Evolutionary conservation across 2,113 vertebrate genomes (phyloP).

Genomic region (Leptocoma aspasia): DNA sequence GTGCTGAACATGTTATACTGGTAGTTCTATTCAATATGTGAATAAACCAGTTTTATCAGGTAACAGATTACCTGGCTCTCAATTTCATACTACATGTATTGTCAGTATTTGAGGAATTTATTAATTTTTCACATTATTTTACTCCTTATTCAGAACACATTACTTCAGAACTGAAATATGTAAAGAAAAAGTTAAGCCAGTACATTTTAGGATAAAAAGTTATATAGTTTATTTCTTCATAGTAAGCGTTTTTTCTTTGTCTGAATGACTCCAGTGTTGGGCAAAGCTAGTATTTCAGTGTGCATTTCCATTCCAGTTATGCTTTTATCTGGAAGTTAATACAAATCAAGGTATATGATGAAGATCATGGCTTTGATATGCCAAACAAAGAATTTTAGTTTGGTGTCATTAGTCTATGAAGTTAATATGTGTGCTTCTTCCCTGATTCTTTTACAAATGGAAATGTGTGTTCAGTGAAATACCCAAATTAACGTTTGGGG

Average conservation of each 20-base stretch:
- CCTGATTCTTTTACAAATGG: neutral
- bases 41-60: neutral
- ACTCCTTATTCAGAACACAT: neutral
- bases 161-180: neutral
- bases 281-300: neutral
- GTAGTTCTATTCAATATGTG: neutral
- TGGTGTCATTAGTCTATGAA: neutral
- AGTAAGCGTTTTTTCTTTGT: neutral
- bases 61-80: neutral
- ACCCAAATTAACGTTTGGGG: fast-evolving
- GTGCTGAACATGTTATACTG: neutral
- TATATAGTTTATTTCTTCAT: neutral
- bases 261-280: neutral
- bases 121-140: neutral
- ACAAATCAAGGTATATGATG: neutral
- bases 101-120: neutral
- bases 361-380: neutral
- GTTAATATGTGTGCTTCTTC: neutral
- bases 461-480: neutral
- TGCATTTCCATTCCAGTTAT: neutral
- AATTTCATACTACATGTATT: neutral
- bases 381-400: neutral
- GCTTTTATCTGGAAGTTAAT: neutral
- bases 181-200: neutral
- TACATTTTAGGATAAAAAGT: neutral